Base-by-base conservation (phyloP, 2,797 vertebrate species). In the Toxotes lorentzi region DNA sequence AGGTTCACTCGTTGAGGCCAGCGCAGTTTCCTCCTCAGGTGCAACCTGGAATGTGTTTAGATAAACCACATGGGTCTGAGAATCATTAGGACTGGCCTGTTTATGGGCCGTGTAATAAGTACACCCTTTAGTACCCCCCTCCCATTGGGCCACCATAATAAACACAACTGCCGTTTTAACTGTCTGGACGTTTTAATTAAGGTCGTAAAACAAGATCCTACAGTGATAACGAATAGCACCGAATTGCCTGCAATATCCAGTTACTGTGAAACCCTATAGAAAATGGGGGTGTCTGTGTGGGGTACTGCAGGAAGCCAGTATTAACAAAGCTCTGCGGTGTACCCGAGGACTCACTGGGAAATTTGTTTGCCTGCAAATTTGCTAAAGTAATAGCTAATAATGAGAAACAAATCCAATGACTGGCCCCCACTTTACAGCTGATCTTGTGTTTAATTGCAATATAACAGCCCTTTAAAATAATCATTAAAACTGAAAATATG, bases 111-210 rank as follows among this genome's bases (percentile, higher is more conserved):
- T 73, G 78, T 86, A 87, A 86, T 85, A 86, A 80, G 73, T 76
- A 47, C 47, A 70, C 61, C 76, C 78, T 82, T 79, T 78, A 66
- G 70, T 78, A 73, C 40, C 75, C 64, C 68, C 59, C 47, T 76
- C 71, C 80, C 79, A 81, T 53, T 66, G 81, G 82, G 83, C 85
- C 83, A 38, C 70, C 56, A 72, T 86, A 82, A 92, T 92, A 91
- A 92, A 93, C 88, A 89, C 74, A 75, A 83, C 53, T 76, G 68
- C 73, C 90, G 87, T 91, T 94, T 92, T 92, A 83, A 60, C 85
- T 67, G 88, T 83, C 76, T 83, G 80, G 68, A 79, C 81, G 76
- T 91, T 92, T 93, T 93, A 92, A 94, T 91, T 91, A 88, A 85
- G 77, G 78, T 80, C 54, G 62, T 93, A 90, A 94, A 90, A 82